Base-by-base conservation (phyloP, 2,797 vertebrate genomes). In the Chrysocyon brachyurus region DNA sequence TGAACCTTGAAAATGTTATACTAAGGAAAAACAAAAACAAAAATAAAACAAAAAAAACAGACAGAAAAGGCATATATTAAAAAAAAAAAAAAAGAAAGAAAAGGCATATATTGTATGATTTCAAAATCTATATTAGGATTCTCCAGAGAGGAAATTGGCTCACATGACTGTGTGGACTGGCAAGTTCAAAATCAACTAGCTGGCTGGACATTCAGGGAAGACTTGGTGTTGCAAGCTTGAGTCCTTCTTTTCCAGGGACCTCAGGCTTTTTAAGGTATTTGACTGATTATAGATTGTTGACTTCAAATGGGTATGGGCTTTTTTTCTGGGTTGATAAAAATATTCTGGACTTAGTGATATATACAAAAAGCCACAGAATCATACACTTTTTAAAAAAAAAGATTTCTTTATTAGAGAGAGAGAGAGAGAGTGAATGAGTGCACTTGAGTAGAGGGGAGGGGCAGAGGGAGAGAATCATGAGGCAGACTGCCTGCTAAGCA, bases 61-160 rank as follows among this genome's bases (percentile, higher is more conserved):
- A 54, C 31, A 87, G 52, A 68, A 93, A 66, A 79, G 21, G 11
- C 61, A 57, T 33, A 66, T 77, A 46, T 26, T 78, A 46, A 46
- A 46, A 46, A 46, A 46, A 46, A 46, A 33, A 33, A 46, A 8
- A 59, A 40, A 40, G 15, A 83, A 31, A 83, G 40, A 83, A 91
- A 59, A 83, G 15, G 4, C 61, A 57, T 33, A 66, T 77, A 46
- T 26, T 78, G 28, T 33, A 87, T 49, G 22, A 59, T 70, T 93
- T 87, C 73, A 73, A 63, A 59, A 33, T 78, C 52, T 68, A 6
- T 49, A 59, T 78, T 33, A 36, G 36, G 52, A 15, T 78, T 93
- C 73, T 59, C 63, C 61, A 59, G 83, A 79, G 72, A 86, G 64
- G 40, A 64, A 93, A 87, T 8, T 77, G 59, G 10, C 33, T 86